Evolutionary conservation across 2,888 invertebrate species (phyloP).

Genomic region (Acleris laterana): DNA sequence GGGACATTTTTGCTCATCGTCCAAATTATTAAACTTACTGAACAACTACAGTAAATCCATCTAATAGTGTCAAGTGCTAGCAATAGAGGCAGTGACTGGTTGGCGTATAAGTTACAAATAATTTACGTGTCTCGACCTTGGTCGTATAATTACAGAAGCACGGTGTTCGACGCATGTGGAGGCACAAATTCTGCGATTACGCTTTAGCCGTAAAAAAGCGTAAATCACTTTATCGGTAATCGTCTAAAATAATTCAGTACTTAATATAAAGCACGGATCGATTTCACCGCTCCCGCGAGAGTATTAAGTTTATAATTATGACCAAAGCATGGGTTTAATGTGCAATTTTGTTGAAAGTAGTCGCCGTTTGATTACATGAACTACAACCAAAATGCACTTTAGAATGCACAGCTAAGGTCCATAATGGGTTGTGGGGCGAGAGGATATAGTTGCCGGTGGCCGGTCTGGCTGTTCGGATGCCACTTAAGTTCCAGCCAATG

Average conservation of each 20-base stretch:
- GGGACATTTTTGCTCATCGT: too few species aligned
- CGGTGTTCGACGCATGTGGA: too few species aligned
- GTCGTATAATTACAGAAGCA: too few species aligned
- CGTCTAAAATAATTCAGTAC: conserved; percentile 38
- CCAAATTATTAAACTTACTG: too few species aligned
- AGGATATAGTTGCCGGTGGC: conserved; percentile 43
- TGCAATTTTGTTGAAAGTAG: conserved; percentile 49
- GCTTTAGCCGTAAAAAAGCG: conserved; percentile 4
- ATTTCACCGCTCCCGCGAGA: conserved; percentile 24
- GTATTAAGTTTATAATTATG: conserved; percentile 44
- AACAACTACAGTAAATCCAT: too few species aligned
- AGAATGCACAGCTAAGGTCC: conserved; percentile 2
- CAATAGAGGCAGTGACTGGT: too few species aligned
- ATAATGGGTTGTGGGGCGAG: conserved; percentile 28
- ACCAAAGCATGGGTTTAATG: conserved; percentile 46
- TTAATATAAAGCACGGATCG: conserved; percentile 33
- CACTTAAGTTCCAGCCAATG: conserved; percentile 49
- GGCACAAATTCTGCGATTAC: too few species aligned
- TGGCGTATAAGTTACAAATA: too few species aligned
- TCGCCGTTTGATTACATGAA: conserved; percentile 25
- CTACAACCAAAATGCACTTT: not conserved
- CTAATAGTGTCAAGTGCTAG: too few species aligned
- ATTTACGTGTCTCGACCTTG: too few species aligned
- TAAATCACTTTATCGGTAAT: conserved; percentile 22
- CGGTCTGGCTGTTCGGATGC: conserved; percentile 42